Percentiles rank a stretch among this genome's conserved stretches.
These are phyloP conservation scores for Trematomus bernacchii DNA, from an alignment of 2,797 vertebrate genomes.

Conservation along the genomic window DNA sequence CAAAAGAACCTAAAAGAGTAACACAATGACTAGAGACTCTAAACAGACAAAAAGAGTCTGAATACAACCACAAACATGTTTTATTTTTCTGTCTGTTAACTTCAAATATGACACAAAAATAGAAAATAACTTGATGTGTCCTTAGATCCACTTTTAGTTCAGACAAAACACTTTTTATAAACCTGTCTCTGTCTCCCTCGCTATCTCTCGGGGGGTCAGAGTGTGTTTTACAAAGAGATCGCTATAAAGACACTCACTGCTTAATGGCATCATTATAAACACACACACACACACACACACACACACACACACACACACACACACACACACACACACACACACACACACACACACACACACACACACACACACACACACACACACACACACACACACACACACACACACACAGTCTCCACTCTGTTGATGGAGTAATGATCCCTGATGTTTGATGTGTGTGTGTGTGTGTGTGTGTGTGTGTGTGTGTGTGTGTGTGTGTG, in stretches of 20 bases:
- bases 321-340: constrained; percentile 26
- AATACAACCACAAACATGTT: neutral
- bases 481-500: constrained; percentile 2
- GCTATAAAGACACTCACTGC: constrained; percentile 55
- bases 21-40: too few species aligned
- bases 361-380: too few species aligned
- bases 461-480: constrained; percentile 4
- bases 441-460: constrained; percentile 5
- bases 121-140: neutral
- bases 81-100: neutral
- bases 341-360: too few species aligned
- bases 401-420: constrained; percentile 10
- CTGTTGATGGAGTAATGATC: constrained; percentile 22
- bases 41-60: too few species aligned
- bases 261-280: constrained; percentile 57
- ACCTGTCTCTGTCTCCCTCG: neutral
- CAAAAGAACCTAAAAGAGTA: too few species aligned
- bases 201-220: constrained; percentile 22
- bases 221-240: constrained; percentile 38
- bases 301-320: constrained; percentile 29
- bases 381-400: neutral
- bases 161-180: constrained; percentile 5
- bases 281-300: constrained; percentile 32
- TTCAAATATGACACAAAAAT: neutral
- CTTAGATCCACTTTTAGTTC: neutral